Evolutionary conservation across 64 coral and sea anemone species (phyloP), one percentile per base, ranked within the genome.

Genomic region (Montipora sp.): DNA sequence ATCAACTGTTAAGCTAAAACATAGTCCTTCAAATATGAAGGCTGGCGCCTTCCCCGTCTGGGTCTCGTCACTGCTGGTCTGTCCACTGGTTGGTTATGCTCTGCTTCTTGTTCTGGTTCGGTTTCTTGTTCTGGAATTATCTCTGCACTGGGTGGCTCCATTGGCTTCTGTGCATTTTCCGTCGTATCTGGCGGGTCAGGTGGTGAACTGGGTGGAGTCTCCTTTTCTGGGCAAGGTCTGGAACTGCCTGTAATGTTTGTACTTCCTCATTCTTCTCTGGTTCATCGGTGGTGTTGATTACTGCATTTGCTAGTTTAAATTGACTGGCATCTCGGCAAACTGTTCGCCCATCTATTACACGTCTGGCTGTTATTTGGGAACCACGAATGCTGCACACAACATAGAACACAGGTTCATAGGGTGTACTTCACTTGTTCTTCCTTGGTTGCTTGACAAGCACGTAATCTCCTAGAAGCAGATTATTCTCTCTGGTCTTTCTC

Each of bases 361-460:
- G 8, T 67, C 87, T 77, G 3, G 93, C 88, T 79, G 93, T 90
- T 27, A 90, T 87, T 75, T 60, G 48, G 0, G 80, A 95, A 51
- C 93, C 88, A 18, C 72, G 15, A 51, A 90, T 90, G 21, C 51
- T 47, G 27, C 57, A 57, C 5, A 95, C 80, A n/a, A 72, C 27
- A 45, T 95, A 95, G 59, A 95, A 87, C 14, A 87, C 47, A 19
- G 93, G 92, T 84, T 94, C 87, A 68, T 94, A 94, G 20, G 87
- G 92, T 83, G 87, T 94, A 67, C 87, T 89, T 81, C 93, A 90
- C 68, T 94, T 94, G 53, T 86, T 94, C 44, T 90, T 94, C 63
- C 5, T 94, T 69, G 8, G 1, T 23, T 94, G 92, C 75, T 67
- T 84, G 4, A 94, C 92, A 51, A 94, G 15, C 36, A 89, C 16